Percentiles rank a stretch among this genome's conserved stretches.
These are phyloP conservation scores for Naso thynnoides DNA, from an alignment of 2,797 vertebrate genomes.

Conservation along the genomic window DNA sequence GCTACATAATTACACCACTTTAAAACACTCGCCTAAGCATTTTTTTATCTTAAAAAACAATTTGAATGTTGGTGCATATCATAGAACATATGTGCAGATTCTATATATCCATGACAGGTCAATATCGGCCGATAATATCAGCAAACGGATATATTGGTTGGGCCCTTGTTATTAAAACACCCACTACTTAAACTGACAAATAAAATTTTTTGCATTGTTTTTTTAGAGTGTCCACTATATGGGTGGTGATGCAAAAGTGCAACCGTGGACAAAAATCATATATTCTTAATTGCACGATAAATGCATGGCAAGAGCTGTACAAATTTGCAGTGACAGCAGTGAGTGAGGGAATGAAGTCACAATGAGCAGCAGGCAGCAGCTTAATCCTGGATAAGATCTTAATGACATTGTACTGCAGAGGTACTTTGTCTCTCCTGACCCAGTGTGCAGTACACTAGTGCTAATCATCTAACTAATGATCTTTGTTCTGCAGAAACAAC, in stretches of 20 bases:
- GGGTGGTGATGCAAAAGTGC: slow-evolving; percentile 13
- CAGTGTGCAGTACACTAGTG: slow-evolving; percentile 60
- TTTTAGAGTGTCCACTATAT: not conserved
- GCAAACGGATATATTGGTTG: too few relatives aligned
- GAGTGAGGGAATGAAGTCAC: slow-evolving; percentile 51
- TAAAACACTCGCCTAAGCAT: too few relatives aligned
- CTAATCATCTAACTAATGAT: slow-evolving; percentile 77
- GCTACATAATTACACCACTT: too few relatives aligned
- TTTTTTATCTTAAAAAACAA: too few relatives aligned
- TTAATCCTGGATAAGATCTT: slow-evolving; percentile 79
- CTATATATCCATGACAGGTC: too few relatives aligned
- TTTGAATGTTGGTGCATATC: too few relatives aligned
- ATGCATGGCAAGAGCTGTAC: not conserved
- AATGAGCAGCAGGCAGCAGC: slow-evolving; percentile 54
- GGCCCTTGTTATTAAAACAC: slow-evolving; percentile 14
- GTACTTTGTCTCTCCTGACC: slow-evolving; percentile 71
- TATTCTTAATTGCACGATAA: slow-evolving; percentile 35
- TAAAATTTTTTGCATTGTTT: slow-evolving; percentile 7
- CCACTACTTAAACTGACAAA: slow-evolving; percentile 1
- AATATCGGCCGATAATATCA: too few relatives aligned
- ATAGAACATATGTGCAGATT: too few relatives aligned
- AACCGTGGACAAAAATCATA: slow-evolving; percentile 18
- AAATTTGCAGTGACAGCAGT: slow-evolving; percentile 53
- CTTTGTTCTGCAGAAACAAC: slow-evolving; percentile 72
- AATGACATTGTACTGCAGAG: slow-evolving; percentile 77